phyloP scores from a whole-genome alignment of 2,113 vertebrate genomes.

The Psilopsiagon aymara region DNA sequence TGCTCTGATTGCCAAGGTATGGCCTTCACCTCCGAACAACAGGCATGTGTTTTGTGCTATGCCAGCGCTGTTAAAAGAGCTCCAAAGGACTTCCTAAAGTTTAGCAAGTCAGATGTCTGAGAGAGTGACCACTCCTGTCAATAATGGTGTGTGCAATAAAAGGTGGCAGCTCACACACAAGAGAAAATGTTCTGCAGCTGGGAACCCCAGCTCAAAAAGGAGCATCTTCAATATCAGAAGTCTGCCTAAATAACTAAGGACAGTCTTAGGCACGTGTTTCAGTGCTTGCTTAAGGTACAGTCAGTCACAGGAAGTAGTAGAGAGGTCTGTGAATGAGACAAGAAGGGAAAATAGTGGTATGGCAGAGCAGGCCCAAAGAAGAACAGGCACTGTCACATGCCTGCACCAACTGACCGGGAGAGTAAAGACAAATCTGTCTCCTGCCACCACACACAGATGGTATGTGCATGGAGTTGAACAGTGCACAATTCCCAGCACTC shows the following conservation, averaged over 20 bases:
- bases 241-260: neutral
- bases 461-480: neutral
- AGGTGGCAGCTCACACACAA: neutral
- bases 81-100: neutral
- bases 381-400: neutral
- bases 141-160: neutral
- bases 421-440: neutral
- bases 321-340: neutral
- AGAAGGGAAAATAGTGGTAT: neutral
- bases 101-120: neutral
- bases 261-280: neutral
- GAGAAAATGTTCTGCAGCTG: neutral
- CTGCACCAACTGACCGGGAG: neutral
- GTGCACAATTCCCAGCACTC: neutral
- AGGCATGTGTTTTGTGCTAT: neutral
- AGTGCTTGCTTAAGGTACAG: neutral
- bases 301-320: neutral
- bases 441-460: neutral
- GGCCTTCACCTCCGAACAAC: neutral
- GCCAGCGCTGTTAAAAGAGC: neutral
- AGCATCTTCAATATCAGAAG: neutral
- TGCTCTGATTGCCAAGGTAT: neutral
- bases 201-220: neutral
- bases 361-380: neutral
- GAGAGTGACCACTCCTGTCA: neutral